Evolutionary conservation across 2,797 vertebrate species (phyloP), one percentile per base, ranked within the genome.

Genomic region (Phrynocephalus vlangalii): DNA sequence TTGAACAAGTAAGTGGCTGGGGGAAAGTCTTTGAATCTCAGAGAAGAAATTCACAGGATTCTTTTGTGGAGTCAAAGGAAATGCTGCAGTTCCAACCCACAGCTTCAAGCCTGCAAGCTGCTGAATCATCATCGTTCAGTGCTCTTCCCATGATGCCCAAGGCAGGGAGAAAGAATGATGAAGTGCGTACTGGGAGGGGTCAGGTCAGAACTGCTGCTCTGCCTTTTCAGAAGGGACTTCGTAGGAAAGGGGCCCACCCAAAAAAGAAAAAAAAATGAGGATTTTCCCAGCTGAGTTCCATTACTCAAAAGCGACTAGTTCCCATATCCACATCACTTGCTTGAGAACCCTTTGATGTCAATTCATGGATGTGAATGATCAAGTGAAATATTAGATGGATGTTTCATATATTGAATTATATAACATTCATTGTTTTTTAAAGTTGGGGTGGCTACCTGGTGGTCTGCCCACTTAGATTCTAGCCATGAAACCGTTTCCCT

Each of bases 101-200:
- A 94, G 92, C 81, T 0, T 88, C 92, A 75, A 89, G 92, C 91
- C 91, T 94, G 92, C 50, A 1, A 91, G 94, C 90, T 94, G 93
- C 92, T 93, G 92, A 94, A 91, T 92, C 91, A 91, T 92, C 91
- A 92, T 91, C 89, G 93, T 93, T 96, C 90, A 93, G 92, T 94
- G 93, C 92, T 91, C 93, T 87, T 92, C 38, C 95, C 90, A 93
- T 93, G 87, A 88, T 93, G 92, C 85, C 5, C 92, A 91, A 95
- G 95, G 92, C 92, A 94, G 94, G 93, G 91, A 96, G 95, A 95
- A 95, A 95, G 52, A 91, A 93, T 94, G 93, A 96, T 96, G 94
- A 94, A 94, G 91, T n/a, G 63, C 94, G 95, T 96, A 96, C 96
- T 95, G 93, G 95, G 90, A 72, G 52, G 91, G 9, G 96, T 95